Base-by-base conservation (phyloP, 2,888 invertebrate species). In the Callinectes sapidus region DNA sequence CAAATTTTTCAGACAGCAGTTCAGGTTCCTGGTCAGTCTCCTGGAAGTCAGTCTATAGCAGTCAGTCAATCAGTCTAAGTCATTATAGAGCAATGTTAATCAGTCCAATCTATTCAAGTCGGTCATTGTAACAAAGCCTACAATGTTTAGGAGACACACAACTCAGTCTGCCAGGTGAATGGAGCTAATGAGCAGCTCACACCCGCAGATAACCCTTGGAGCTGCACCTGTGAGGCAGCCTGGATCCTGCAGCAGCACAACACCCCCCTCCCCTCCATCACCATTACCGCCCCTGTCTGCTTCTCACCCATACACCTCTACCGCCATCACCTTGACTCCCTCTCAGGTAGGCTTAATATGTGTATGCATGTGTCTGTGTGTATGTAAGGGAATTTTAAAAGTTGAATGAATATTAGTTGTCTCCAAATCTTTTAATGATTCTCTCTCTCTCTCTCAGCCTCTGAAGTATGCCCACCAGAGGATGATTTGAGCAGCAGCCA, bases 141-240 rank as follows among this genome's bases (percentile, higher is more conserved):
- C 48, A 48, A 8, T 48, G 48, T 48, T 48, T 48, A 10, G 48
- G 10, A 48, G 48, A 48, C 0, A 42, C 6, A 42, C 6, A 3
- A 42, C 3, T 42, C 42, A 48, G 48, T 48, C 48, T 48, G 48
- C 35, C 35, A 39, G 23, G n/a, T 90, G 16, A 90, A 35, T 35
- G 66, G 1, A 35, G 32, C n/a, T 61, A 90, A n/a, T 35, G 1
- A 23, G 18, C 35, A n/a, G 28, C 85, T 32, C 48, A 23, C 90
- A 39, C 10, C 10, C 14, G 32, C 92, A 94, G 94, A 91, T 35
- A 94, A 94, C 81, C 94, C 94, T 14, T 94, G 94, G 94, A 88
- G 71, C 85, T 94, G 94, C 39, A 90, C 87, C 77, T 94, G 94
- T 48, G 92, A 90, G 18, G 85, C 94, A 18, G 39, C 35, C n/a